Conservation (phyloP, 2,888 invertebrate genomes). For the Prosopocoilus inquinatus region DNA sequence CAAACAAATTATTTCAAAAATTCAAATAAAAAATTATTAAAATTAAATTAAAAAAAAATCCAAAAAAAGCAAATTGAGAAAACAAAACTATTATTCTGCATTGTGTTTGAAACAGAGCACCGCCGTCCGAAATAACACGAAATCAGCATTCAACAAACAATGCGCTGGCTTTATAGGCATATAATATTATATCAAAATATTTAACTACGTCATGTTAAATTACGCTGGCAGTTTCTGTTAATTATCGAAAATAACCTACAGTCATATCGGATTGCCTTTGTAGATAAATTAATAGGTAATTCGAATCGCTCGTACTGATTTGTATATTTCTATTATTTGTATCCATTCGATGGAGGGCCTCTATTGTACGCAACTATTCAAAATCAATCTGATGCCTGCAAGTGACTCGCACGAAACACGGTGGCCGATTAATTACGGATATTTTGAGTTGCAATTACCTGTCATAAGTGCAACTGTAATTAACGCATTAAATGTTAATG, state of each 20-base stretch:
- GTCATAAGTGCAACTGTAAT: no score
- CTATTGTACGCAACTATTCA: not conserved
- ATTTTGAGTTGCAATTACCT: no score
- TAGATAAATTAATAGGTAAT: slow-evolving; percentile 20
- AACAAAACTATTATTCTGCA: no score
- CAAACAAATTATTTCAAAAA: no score
- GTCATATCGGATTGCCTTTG: slow-evolving; percentile 20
- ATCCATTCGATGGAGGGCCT: not conserved
- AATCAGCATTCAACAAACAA: not conserved
- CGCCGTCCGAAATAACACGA: no score
- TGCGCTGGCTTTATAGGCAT: not conserved
- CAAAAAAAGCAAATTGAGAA: no score
- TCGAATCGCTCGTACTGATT: slow-evolving; percentile 10
- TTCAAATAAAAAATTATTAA: no score
- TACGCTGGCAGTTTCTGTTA: slow-evolving; percentile 12
- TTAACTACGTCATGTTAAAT: slow-evolving; percentile 6
- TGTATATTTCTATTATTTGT: not conserved
- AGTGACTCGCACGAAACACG: not conserved
- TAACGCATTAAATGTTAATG: no score
- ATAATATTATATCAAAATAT: slow-evolving; percentile 5
- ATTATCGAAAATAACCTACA: slow-evolving; percentile 18
- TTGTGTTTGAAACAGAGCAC: no score
- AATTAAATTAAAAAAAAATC: no score
- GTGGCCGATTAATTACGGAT: not conserved
- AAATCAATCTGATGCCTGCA: not conserved